These are phyloP conservation scores for Hydrophis major DNA, from an alignment of 2,797 vertebrate genomes.

Conservation along the genomic window DNA sequence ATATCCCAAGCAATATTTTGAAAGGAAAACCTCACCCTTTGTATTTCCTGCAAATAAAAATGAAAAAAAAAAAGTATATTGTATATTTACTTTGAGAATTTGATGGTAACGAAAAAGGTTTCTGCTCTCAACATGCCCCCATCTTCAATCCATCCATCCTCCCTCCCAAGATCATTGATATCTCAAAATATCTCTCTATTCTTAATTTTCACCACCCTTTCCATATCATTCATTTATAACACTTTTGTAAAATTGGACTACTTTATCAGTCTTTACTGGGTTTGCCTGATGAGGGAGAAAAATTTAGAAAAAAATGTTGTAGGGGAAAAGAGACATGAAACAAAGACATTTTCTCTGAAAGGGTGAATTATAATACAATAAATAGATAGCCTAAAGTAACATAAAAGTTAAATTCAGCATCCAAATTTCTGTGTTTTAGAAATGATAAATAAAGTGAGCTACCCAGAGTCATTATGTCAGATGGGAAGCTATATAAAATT, in stretches of 20 bases:
- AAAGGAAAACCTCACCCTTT: conserved; percentile 14
- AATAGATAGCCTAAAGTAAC: neutral
- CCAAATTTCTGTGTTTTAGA: neutral
- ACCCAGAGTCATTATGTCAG: neutral
- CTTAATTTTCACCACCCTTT: neutral
- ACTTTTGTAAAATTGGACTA: neutral
- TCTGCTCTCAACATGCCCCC: neutral
- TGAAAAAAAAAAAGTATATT: neutral
- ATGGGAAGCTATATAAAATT: neutral
- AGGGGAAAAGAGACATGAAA: neutral
- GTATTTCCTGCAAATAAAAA: neutral
- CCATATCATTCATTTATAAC: neutral
- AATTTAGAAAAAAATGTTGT: neutral
- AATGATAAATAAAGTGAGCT: neutral
- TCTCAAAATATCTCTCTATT: neutral
- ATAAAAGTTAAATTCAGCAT: neutral
- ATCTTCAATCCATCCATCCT: neutral
- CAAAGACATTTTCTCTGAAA: neutral
- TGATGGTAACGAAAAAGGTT: neutral
- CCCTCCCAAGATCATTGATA: neutral
- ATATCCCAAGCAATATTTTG: conserved; percentile 30
- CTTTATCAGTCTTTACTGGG: neutral
- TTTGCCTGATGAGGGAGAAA: neutral
- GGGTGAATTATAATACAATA: neutral
- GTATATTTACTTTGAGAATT: neutral